Evolutionary conservation across 2,113 vertebrate species (phyloP).

Genomic region (Oceanodroma tethys): DNA sequence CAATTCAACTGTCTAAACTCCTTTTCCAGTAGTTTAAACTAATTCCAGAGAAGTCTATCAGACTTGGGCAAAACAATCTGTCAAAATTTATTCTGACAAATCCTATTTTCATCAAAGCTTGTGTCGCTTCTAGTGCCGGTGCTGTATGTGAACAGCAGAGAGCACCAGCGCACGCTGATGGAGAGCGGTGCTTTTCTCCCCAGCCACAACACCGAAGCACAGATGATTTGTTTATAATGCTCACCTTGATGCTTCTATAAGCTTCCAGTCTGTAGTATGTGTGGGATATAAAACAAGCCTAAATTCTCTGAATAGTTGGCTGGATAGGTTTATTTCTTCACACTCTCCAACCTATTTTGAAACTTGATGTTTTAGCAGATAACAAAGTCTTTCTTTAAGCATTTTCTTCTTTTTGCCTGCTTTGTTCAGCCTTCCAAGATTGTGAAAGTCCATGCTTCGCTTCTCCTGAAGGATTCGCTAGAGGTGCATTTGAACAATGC

Average conservation of each 20-base stretch:
- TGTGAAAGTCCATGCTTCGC: slow-evolving; percentile 79
- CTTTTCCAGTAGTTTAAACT: not conserved
- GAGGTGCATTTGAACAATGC: slow-evolving; percentile 76
- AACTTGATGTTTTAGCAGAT: not conserved
- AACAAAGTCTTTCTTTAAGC: not conserved
- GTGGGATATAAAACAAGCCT: not conserved
- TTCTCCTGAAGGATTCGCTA: slow-evolving; percentile 75
- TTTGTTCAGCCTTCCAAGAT: slow-evolving; percentile 72
- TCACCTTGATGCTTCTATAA: not conserved
- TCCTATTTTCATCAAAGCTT: rapidly evolving
- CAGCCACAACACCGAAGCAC: rapidly evolving
- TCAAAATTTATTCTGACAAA: not conserved
- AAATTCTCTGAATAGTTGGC: not conserved
- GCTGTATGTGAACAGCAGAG: slow-evolving; percentile 43
- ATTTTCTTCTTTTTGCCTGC: not conserved
- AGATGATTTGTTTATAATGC: not conserved
- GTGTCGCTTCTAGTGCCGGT: not conserved
- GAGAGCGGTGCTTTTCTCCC: not conserved
- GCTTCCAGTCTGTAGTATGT: not conserved
- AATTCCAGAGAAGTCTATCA: not conserved
- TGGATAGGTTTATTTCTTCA: not conserved
- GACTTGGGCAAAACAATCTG: not conserved
- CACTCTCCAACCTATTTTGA: not conserved
- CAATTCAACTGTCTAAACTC: not conserved
- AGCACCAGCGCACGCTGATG: not conserved